Conservation (phyloP, 2,113 vertebrate species). For the Calidris pugnax region DNA sequence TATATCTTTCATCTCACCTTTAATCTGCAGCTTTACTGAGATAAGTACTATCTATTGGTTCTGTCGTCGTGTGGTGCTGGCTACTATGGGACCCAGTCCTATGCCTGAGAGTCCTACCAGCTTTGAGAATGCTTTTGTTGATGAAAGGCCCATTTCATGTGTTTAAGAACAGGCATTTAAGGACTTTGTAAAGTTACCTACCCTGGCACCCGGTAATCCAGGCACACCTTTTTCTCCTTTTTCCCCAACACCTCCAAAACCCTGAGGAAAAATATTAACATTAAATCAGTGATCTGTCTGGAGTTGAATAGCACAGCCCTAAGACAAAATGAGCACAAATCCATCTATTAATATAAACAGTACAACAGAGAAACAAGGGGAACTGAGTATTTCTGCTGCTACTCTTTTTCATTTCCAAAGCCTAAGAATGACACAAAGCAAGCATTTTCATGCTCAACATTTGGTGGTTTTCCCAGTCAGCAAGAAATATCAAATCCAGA, state of each 20-base stretch:
- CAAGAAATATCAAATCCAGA: background rate
- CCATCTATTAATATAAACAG: background rate
- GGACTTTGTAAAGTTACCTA: conserved; percentile 67
- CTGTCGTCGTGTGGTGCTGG: background rate
- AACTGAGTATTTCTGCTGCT: background rate
- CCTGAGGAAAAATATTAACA: conserved; percentile 69
- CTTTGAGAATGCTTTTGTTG: background rate
- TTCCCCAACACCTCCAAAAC: conserved; percentile 77
- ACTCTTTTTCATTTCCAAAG: background rate
- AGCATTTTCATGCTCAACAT: background rate
- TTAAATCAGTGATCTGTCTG: background rate
- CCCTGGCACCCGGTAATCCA: conserved; percentile 88
- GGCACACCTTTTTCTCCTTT: conserved; percentile 90
- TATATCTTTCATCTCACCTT: background rate
- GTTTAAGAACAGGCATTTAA: background rate
- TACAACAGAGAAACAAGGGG: background rate
- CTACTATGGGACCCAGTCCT: background rate
- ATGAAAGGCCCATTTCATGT: background rate
- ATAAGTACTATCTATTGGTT: background rate
- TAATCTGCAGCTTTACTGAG: background rate
- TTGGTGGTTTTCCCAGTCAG: background rate
- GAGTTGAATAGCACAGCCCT: background rate
- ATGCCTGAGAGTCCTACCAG: background rate
- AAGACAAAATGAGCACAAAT: background rate
- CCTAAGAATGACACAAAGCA: background rate